Conservation (phyloP, 1,140 invertebrate genomes). For the Drosophila sp. region DNA sequence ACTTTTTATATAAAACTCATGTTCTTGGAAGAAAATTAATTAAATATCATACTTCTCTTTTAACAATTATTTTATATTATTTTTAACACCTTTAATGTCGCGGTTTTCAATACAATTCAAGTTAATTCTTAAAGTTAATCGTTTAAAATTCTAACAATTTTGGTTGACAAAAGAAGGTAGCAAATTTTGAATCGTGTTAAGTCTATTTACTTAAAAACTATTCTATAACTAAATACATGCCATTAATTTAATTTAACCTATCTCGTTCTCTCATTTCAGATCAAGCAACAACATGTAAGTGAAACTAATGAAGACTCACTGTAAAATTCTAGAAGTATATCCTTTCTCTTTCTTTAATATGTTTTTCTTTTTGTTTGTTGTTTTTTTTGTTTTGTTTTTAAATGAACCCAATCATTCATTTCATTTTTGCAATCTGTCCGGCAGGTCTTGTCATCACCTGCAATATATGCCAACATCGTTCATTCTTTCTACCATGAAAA, state of each 20-base stretch:
- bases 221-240: neutral
- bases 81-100: too few species aligned
- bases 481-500: conserved; percentile 14
- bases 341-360: conserved; percentile 6
- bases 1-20: too few species aligned
- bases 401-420: conserved; percentile 20
- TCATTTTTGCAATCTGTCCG: conserved; percentile 13
- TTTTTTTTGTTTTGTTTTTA: conserved; percentile 3
- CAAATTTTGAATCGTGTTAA: too few species aligned
- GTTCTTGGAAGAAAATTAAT: too few species aligned
- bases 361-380: too few species aligned
- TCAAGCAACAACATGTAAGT: neutral
- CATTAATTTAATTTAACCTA: neutral
- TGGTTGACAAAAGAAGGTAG: too few species aligned
- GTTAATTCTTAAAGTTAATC: too few species aligned
- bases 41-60: too few species aligned
- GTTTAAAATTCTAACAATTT: too few species aligned
- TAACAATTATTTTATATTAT: too few species aligned
- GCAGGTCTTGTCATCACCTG: conserved; percentile 20
- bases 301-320: conserved; percentile 1
- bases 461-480: neutral
- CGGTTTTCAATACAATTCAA: too few species aligned
- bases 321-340: neutral
- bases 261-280: neutral
- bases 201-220: too few species aligned